phyloP scores from a whole-genome alignment of 2,113 vertebrate species.

The Danio rerio region GRCz12tu NC_133182.1:15826001-15826500 shows the following conservation, averaged over 20 bases:
- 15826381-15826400: conserved; percentile 97
- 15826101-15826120: conserved; percentile 97
- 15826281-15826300: conserved; percentile 96
- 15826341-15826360: conserved; percentile 87
- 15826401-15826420: conserved; percentile 88
- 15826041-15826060: conserved; percentile 4
- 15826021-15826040: no score
- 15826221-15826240: not conserved
- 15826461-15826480: not conserved
- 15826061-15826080: conserved; percentile 97
- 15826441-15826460: not conserved
- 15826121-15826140: conserved; percentile 84
- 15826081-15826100: conserved; percentile 91
- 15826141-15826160: not conserved
- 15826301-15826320: conserved; percentile 95
- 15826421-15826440: conserved; percentile 88
- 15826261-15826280: conserved; percentile 96
- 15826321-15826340: conserved; percentile 84
- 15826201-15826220: conserved; percentile 52
- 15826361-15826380: conserved; percentile 93
- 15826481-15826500: not conserved
- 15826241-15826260: conserved; percentile 83
- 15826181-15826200: conserved; percentile 36
- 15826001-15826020: no score
- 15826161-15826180: not conserved